Percentiles rank a stretch among this genome's conserved stretches.
Conservation (phyloP, 2,888 invertebrate genomes). For the Embidobia sp. region DNA sequence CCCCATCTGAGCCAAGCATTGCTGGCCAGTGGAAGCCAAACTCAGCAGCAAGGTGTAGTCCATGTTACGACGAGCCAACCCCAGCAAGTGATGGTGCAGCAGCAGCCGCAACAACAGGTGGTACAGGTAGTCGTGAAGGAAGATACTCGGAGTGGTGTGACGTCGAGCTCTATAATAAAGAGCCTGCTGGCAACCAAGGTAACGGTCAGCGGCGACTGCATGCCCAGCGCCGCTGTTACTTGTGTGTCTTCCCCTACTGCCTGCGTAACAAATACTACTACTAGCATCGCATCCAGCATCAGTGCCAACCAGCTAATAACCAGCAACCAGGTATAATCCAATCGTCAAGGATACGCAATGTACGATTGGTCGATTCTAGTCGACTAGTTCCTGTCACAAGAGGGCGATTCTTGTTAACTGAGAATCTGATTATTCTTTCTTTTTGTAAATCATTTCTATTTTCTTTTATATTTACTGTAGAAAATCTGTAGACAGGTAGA, state of each 20-base stretch:
- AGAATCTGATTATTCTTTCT: no score
- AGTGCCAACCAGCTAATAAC: constrained; percentile 82
- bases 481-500: no score
- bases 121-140: constrained; percentile 77
- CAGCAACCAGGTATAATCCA: constrained; percentile 80
- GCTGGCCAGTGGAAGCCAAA: constrained; percentile 81
- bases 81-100: constrained; percentile 66
- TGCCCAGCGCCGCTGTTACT: constrained; percentile 80
- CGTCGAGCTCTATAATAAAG: constrained; percentile 93
- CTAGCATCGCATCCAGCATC: constrained; percentile 81
- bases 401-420: no score
- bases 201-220: constrained; percentile 84
- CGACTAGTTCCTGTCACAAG: no score
- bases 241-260: constrained; percentile 80
- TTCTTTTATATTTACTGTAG: no score
- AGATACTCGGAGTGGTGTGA: constrained; percentile 80
- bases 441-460: no score
- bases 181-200: constrained; percentile 97
- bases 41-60: constrained; percentile 65
- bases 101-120: constrained; percentile 69
- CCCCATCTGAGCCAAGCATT: constrained; percentile 85
- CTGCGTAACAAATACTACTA: constrained; percentile 81
- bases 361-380: no score
- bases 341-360: constrained; percentile 61
- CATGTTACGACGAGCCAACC: constrained; percentile 64